Conservation (phyloP, 2,888 invertebrate species). For the Cybosia mesomella region DNA sequence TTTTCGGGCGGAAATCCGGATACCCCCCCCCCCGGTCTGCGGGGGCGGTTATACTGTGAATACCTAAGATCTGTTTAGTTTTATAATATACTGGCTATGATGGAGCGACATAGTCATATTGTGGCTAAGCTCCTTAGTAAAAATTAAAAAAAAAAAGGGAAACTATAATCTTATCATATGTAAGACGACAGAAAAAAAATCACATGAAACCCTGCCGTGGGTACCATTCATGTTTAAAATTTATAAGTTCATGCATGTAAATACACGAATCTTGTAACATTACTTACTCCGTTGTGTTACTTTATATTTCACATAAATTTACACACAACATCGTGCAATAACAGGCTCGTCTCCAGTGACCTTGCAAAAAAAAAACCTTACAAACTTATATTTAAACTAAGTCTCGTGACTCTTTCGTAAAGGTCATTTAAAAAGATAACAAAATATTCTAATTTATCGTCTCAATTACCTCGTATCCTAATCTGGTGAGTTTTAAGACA, state of each 20-base stretch:
- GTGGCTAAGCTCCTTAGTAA: too few species aligned
- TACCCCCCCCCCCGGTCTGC: too few species aligned
- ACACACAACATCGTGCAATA: background rate
- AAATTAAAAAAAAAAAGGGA: background rate
- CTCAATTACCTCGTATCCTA: constrained; percentile 24
- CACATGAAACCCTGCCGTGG: background rate
- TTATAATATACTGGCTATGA: too few species aligned
- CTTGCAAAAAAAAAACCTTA: background rate
- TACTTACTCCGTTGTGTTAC: background rate
- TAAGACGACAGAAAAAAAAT: too few species aligned
- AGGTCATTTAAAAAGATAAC: constrained; percentile 9
- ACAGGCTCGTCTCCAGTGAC: background rate
- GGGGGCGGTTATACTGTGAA: too few species aligned
- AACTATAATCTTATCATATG: too few species aligned
- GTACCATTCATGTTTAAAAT: too few species aligned
- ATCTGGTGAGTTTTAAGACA: constrained; percentile 18
- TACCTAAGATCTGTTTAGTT: too few species aligned
- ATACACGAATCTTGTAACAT: too few species aligned
- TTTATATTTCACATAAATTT: background rate
- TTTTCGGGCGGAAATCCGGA: too few species aligned
- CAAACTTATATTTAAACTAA: constrained; percentile 12
- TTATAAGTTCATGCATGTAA: too few species aligned
- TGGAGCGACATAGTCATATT: too few species aligned
- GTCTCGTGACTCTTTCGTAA: constrained; percentile 12
- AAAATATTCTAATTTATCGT: constrained; percentile 23